Evolutionary conservation across 2,888 invertebrate genomes (phyloP), one percentile per base, ranked within the genome.

Genomic region (Flexamia atlantica): DNA sequence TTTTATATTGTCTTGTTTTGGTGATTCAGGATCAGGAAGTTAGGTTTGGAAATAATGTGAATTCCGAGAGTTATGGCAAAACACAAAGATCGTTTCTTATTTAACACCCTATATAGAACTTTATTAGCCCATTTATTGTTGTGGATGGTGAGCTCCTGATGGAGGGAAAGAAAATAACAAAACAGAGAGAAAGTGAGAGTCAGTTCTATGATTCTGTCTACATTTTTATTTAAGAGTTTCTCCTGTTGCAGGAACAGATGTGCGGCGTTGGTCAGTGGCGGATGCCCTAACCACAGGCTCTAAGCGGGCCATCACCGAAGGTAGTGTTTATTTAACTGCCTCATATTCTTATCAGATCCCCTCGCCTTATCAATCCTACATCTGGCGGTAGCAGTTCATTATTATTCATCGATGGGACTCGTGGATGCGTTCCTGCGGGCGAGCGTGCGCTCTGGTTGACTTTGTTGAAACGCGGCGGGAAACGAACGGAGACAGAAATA

Each of bases 291-390:
- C 64, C 30, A 64, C 64, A 64, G 64, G 28, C 30, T 64, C 12
- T 64, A 64, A 28, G 30, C 64, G 64, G 53, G 28, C 64, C 64
- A 64, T 64, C 64, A 64, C 64, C 30, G 64, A 64, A 64, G 64
- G 64, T 28, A 17, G 64, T 64, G 64, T 64, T 64, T 64, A 64
- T 64, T 57, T 57, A 57, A 20, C 57, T 12, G 57, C 10, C 23
- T 57, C 57, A 64, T 64, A 64, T 25, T 30, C 28, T 64, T 64
- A 64, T 64, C 64, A 64, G 64, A 64, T 64, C 64, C 4, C 14
- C 64, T 30, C 20, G 25, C 25, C 64, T 64, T 64, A 64, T 64
- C 64, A 23, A 53, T 46, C 53, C 53, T n/a, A 10, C 53, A 53
- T 53, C 53, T 23, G 20, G 5, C 46, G 12, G 46, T 53, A 53